Evolutionary conservation across 2,113 vertebrate species (phyloP), one percentile per base, ranked within the genome.

Genomic region (Bostrychus sinensis): DNA sequence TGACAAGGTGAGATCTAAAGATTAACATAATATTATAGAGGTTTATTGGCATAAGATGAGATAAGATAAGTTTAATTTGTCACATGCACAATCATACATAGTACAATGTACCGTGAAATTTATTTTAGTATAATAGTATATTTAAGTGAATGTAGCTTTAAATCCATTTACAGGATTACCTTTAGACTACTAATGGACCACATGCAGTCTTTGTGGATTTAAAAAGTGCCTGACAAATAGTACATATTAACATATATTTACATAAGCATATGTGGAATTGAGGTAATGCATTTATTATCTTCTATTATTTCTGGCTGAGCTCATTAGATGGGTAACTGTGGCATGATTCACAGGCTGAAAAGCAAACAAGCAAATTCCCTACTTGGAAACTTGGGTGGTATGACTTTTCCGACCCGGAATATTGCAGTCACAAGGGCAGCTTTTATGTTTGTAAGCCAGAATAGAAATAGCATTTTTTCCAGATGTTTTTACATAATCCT

Each of bases 1-100:
- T 0, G 97, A 99, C 74, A 96, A 99, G 95, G 97, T 98, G 61
- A 48, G 22, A n/a, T n/a, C n/a, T n/a, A n/a, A n/a, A 66, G 72
- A 39, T 12, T 5, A 14, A 14, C 10, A 38, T 38, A 5, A 48
- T n/a, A 16, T 23, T 57, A 26, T 28, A 12, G 36, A 13, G 17
- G 30, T n/a, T n/a, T n/a, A n/a, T n/a, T n/a, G n/a, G n/a, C n/a
- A n/a, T n/a, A n/a, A n/a, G n/a, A n/a, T n/a, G n/a, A n/a, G n/a
- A n/a, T n/a, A n/a, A n/a, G n/a, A n/a, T n/a, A n/a, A n/a, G n/a
- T n/a, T n/a, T n/a, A n/a, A n/a, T n/a, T n/a, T n/a, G n/a, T n/a
- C n/a, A n/a, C n/a, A n/a, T n/a, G n/a, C n/a, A n/a, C n/a, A n/a
- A n/a, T n/a, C n/a, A n/a, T n/a, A n/a, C n/a, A n/a, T n/a, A n/a